Conservation (phyloP, 2,888 invertebrate genomes). For the Neoascia interrupta region DNA sequence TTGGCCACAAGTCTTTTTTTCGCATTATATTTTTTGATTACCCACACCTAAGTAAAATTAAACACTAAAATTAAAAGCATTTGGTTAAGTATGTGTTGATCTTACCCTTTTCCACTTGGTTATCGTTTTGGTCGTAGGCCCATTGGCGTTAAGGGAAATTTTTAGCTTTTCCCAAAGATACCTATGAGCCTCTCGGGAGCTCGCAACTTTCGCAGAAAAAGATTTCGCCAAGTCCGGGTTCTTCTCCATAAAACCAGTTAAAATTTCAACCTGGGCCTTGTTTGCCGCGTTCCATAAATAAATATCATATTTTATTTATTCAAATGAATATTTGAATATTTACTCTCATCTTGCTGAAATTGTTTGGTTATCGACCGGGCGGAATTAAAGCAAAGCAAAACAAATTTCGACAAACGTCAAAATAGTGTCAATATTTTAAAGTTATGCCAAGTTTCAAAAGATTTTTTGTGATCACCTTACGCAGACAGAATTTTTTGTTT, state of each 20-base stretch:
- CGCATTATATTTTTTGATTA: not conserved
- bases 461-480: no score
- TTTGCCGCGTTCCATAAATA: no score
- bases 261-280: no score
- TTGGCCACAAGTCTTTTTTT: slow-evolving; percentile 4
- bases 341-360: no score
- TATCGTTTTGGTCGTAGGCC: not conserved
- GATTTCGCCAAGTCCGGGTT: not conserved
- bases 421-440: no score
- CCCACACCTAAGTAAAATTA: slow-evolving; percentile 76
- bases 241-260: not conserved
- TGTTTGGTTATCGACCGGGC: no score
- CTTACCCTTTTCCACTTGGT: not conserved
- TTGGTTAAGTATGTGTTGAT: not conserved
- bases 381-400: no score
- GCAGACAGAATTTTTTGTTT: no score
- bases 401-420: no score
- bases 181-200: not conserved
- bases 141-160: not conserved
- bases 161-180: not conserved
- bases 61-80: not conserved
- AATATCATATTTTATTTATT: no score
- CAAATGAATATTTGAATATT: no score
- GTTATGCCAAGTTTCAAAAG: no score
- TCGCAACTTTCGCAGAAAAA: not conserved